Conservation (phyloP, 2,113 vertebrate genomes). For the Epinephelus moara region DNA sequence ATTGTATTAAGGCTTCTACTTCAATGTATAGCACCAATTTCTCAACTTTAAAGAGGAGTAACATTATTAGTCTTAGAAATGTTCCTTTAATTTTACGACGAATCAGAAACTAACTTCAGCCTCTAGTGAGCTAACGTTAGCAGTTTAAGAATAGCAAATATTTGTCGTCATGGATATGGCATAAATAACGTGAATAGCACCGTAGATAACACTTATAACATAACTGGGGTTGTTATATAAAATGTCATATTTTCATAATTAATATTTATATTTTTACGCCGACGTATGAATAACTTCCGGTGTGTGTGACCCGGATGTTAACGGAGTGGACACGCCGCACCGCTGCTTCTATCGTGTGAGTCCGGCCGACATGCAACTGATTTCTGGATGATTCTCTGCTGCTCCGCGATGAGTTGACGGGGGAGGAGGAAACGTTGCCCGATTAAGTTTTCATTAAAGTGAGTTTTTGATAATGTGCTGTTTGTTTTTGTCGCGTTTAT, state of each 20-base stretch:
- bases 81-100: background rate
- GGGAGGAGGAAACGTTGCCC: background rate
- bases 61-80: background rate
- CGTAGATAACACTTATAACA: background rate
- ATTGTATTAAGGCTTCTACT: no score
- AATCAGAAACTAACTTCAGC: background rate
- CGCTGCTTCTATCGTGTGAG: conserved; percentile 21
- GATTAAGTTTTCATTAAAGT: conserved; percentile 34
- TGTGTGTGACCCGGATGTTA: conserved; percentile 67
- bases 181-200: background rate
- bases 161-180: background rate
- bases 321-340: conserved; percentile 75
- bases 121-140: background rate
- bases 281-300: conserved; percentile 59
- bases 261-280: background rate
- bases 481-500: accelerated
- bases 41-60: no score
- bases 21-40: no score
- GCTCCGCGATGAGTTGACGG: conserved; percentile 16
- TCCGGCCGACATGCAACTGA: conserved; percentile 25
- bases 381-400: conserved; percentile 17
- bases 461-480: background rate
- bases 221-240: background rate
- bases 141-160: background rate
- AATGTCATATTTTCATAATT: background rate